Conservation (phyloP, 2,888 invertebrate genomes). For the Polia nebulosa region DNA sequence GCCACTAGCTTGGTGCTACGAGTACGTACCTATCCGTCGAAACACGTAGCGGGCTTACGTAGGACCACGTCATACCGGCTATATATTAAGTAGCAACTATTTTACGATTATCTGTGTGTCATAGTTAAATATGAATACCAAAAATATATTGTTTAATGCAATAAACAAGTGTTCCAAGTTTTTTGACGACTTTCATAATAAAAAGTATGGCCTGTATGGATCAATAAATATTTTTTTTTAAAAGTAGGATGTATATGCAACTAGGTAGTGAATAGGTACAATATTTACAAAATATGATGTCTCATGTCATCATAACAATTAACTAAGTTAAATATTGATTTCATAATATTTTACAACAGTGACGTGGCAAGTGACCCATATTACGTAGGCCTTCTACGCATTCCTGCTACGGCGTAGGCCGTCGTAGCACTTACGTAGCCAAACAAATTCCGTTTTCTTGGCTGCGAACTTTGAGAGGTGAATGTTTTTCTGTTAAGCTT, state of each 20-base stretch:
- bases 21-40: constrained; percentile 14
- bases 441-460: constrained; percentile 22
- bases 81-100: constrained; percentile 54
- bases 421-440: constrained; percentile 60
- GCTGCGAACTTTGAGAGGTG: neutral
- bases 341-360: constrained; percentile 1
- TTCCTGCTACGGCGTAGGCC: constrained; percentile 73
- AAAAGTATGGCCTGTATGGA: no score
- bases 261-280: neutral
- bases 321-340: neutral
- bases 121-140: constrained; percentile 23
- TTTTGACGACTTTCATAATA: no score
- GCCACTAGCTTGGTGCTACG: constrained; percentile 53
- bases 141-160: neutral
- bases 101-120: constrained; percentile 38
- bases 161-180: neutral
- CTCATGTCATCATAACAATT: neutral
- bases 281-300: neutral
- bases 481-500: neutral
- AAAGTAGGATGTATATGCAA: no score
- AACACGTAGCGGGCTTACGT: constrained; percentile 61
- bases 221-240: no score
- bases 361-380: neutral
- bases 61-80: constrained; percentile 54
- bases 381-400: constrained; percentile 32